These are phyloP conservation scores for Protomyctophum bolini DNA, from an alignment of 2,113 vertebrate genomes.

Conservation along the genomic window DNA sequence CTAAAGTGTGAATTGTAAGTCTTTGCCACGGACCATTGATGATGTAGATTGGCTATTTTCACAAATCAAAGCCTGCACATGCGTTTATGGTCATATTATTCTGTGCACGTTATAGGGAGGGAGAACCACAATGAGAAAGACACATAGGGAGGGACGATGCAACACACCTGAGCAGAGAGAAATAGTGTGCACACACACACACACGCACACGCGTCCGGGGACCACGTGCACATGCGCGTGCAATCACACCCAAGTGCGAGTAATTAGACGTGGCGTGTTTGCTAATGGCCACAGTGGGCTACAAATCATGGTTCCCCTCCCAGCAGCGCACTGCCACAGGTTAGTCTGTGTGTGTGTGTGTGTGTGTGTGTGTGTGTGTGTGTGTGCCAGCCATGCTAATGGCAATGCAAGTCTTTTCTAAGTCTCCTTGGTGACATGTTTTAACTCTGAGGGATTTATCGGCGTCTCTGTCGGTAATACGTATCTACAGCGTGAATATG, in stretches of 20 bases:
- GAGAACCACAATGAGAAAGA: not conserved
- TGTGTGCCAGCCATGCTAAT: constrained; percentile 41
- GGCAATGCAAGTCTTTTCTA: constrained; percentile 57
- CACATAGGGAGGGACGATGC: not conserved
- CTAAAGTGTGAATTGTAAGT: not conserved
- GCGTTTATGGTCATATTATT: too few species aligned
- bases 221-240: not conserved
- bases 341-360: constrained; percentile 65
- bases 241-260: constrained; percentile 16
- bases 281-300: constrained; percentile 63
- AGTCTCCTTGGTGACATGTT: constrained; percentile 54
- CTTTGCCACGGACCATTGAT: not conserved
- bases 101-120: too few species aligned
- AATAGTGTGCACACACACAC: not conserved
- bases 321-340: constrained; percentile 62
- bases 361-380: not conserved
- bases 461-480: constrained; percentile 69
- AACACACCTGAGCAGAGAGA: not conserved
- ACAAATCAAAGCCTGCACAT: not conserved
- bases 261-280: constrained; percentile 77
- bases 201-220: not conserved
- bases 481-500: constrained; percentile 53
- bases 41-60: not conserved
- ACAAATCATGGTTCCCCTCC: constrained; percentile 72
- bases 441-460: constrained; percentile 64